Evolutionary conservation across 2,888 invertebrate species (phyloP).

Genomic region (Crepidodera aurea): DNA sequence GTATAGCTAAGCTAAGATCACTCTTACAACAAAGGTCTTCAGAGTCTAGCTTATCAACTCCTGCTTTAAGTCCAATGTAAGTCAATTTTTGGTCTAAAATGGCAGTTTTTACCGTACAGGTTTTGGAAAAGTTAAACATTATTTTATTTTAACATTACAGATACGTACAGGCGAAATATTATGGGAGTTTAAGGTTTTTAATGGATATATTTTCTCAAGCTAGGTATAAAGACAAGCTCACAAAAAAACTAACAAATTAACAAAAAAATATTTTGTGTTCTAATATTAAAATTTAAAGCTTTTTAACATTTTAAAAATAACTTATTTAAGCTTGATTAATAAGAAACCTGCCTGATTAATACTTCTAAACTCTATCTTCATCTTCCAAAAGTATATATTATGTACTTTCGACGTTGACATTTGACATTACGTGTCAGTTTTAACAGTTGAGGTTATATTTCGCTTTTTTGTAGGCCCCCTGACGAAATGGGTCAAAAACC

Average conservation of each 20-base stretch:
- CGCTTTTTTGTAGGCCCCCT: conserved; percentile 44
- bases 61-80: conserved; percentile 60
- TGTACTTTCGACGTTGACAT: too few relatives aligned
- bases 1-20: conserved; percentile 74
- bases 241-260: conserved; percentile 3
- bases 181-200: conserved; percentile 33
- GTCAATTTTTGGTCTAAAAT: too few relatives aligned
- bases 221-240: conserved; percentile 31
- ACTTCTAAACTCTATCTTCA: too few relatives aligned
- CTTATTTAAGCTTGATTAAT: too few relatives aligned
- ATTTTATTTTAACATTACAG: conserved; percentile 30
- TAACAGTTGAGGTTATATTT: too few relatives aligned
- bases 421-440: too few relatives aligned
- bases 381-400: too few relatives aligned
- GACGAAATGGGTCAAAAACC: conserved; percentile 46
- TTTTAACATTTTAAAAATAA: background rate
- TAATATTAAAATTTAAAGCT: background rate
- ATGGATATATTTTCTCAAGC: conserved; percentile 34
- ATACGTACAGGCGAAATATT: conserved; percentile 35
- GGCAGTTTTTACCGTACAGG: background rate
- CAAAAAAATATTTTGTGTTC: background rate
- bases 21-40: conserved; percentile 68
- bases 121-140: background rate
- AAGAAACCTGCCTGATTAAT: too few relatives aligned
- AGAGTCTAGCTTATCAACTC: conserved; percentile 57